Base-by-base conservation (phyloP, 2,797 vertebrate genomes). In the Argya squamiceps region DNA sequence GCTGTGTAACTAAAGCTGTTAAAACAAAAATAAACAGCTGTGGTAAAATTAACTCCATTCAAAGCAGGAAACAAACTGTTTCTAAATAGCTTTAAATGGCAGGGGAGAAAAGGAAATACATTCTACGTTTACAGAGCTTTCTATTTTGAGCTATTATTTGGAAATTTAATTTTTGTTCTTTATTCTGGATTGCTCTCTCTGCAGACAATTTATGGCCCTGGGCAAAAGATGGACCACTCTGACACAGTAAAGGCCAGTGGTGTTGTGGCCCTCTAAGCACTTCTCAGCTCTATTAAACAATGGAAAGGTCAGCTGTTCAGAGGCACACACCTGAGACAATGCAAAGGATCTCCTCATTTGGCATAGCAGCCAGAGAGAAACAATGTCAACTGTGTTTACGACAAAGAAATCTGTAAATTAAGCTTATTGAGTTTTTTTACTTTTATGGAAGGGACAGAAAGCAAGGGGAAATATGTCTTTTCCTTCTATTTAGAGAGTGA, bases 11-110 rank as follows among this genome's bases (percentile, higher is more conserved):
- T 75, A 85, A 97, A 90, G 75, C 79, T 92, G 91, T 88, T 91
- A 93, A 96, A 96, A 91, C 69, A 92, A 96, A 87, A 94, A 95
- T 75, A 95, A 93, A 84, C 73, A 93, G 82, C 74, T 78, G 69
- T 0, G 62, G 78, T 89, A 96, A 91, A 94, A 96, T 96, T 93
- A 87, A 84, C 76, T 84, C 70, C 4, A 88, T 95, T 95, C 95
- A 97, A 93, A 97, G 92, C 86, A 94, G 89, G 86, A 96, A 96
- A 94, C 6, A 7, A 93, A 93, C 81, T 49, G 89, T 94, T 96
- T 93, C 74, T 88, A 87, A 92, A 89, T 47, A 81, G 47, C 58
- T 90, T 84, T 87, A 94, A 92, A 93, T 60, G 67, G 67, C 67
- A 90, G 47, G 37, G 34, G 32, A 65, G 62, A 94, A 70, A 24